Conservation (phyloP, 1,140 invertebrate genomes). For the Neodiprion virginianus region DNA sequence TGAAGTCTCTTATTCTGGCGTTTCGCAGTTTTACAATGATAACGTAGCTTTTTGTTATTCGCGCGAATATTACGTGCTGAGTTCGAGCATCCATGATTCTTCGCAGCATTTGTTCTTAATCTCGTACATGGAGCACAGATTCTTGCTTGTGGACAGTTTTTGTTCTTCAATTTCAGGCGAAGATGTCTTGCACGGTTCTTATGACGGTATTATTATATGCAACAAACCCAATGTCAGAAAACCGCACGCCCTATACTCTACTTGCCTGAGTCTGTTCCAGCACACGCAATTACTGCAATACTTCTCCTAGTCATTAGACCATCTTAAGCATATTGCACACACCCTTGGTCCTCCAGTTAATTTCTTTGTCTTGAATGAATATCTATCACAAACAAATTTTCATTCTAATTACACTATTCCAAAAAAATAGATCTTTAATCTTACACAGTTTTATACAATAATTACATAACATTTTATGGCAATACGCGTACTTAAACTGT, state of each 20-base stretch:
- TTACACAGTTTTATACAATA: background rate
- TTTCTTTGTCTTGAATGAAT: background rate
- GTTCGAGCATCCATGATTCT: background rate
- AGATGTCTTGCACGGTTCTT: background rate
- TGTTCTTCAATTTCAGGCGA: background rate
- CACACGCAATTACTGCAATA: background rate
- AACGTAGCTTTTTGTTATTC: background rate
- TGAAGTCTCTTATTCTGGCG: background rate
- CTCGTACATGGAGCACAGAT: background rate
- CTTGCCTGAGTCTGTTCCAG: background rate
- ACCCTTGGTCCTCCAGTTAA: background rate
- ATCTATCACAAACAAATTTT: background rate
- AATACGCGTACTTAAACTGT: background rate
- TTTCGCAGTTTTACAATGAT: background rate
- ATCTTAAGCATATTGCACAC: background rate
- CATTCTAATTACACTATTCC: background rate
- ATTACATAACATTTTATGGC: background rate
- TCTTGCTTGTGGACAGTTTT: background rate
- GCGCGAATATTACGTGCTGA: background rate
- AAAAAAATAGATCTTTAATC: background rate
- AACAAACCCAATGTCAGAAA: background rate
- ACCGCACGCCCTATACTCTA: background rate
- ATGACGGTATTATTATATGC: background rate
- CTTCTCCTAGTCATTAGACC: background rate
- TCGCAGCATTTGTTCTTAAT: background rate